These are phyloP conservation scores for Meiosimyza platycephala DNA, from an alignment of 2,888 invertebrate species.

Conservation along the genomic window DNA sequence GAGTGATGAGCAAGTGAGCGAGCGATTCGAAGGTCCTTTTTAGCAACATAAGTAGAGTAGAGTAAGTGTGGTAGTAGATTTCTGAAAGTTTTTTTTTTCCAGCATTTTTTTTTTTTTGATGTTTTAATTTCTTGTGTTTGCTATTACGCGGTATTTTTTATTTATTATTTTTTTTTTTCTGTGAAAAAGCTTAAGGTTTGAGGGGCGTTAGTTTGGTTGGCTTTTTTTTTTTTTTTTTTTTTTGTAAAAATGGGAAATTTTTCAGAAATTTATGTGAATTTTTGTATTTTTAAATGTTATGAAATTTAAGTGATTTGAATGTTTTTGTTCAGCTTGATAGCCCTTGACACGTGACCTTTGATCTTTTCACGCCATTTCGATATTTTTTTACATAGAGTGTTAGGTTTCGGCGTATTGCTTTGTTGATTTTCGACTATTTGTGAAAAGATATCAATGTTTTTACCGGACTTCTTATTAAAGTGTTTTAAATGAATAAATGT, in stretches of 20 bases:
- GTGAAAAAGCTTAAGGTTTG: too few species aligned
- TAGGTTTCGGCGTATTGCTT: too few species aligned
- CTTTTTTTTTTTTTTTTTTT: not conserved
- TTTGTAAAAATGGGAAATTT: constrained; percentile 9
- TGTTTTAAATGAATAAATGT: too few species aligned
- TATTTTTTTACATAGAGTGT: constrained; percentile 22
- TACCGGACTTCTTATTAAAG: too few species aligned
- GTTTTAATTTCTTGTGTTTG: not conserved
- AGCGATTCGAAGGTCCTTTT: not conserved
- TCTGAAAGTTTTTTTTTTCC: constrained; percentile 8
- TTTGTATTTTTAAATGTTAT: constrained; percentile 22
- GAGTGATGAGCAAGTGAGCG: constrained; percentile 43
- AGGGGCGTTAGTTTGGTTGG: not conserved
- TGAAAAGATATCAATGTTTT: too few species aligned
- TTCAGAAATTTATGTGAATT: constrained; percentile 18
- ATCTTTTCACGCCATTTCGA: constrained; percentile 34
- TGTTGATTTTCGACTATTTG: too few species aligned
- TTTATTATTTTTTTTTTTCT: not conserved
- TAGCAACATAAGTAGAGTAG: not conserved
- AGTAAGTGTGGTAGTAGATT: not conserved
- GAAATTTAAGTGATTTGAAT: not conserved
- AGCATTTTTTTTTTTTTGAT: not conserved
- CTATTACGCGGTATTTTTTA: constrained; percentile 6
- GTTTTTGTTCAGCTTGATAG: not conserved
- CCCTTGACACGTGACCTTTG: constrained; percentile 43